These are phyloP conservation scores for Microctonus hyperodae DNA, from an alignment of 2,888 invertebrate genomes.

Conservation along the genomic window DNA sequence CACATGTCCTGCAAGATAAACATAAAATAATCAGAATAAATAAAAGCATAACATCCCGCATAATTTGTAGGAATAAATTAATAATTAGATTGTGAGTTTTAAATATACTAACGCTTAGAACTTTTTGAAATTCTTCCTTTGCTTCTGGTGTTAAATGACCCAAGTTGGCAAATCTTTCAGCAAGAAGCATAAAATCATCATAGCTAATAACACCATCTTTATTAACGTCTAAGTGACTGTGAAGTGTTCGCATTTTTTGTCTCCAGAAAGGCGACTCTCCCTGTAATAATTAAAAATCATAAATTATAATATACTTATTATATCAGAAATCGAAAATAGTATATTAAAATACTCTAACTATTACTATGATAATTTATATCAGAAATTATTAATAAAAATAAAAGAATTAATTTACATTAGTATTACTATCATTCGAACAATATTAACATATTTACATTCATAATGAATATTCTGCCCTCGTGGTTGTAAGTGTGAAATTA, in stretches of 20 bases:
- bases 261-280: slow-evolving; percentile 78
- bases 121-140: slow-evolving; percentile 73
- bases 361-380: background rate
- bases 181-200: slow-evolving; percentile 80
- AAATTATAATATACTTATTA: background rate
- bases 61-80: background rate
- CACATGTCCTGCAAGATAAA: slow-evolving; percentile 70
- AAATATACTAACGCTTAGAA: slow-evolving; percentile 72
- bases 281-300: slow-evolving; percentile 50
- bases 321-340: background rate
- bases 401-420: background rate
- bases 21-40: background rate
- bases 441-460: slow-evolving; percentile 12
- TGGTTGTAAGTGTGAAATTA: slow-evolving; percentile 20
- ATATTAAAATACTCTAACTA: background rate
- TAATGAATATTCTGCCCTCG: background rate
- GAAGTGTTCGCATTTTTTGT: slow-evolving; percentile 85
- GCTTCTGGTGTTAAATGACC: slow-evolving; percentile 76
- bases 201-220: slow-evolving; percentile 85
- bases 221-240: slow-evolving; percentile 83
- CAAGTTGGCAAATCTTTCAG: slow-evolving; percentile 76
- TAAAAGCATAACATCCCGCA: background rate
- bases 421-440: background rate
- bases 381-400: background rate
- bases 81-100: background rate